Base-by-base conservation (phyloP, 2,113 vertebrate genomes). In the Notarius quadriscutis region DNA sequence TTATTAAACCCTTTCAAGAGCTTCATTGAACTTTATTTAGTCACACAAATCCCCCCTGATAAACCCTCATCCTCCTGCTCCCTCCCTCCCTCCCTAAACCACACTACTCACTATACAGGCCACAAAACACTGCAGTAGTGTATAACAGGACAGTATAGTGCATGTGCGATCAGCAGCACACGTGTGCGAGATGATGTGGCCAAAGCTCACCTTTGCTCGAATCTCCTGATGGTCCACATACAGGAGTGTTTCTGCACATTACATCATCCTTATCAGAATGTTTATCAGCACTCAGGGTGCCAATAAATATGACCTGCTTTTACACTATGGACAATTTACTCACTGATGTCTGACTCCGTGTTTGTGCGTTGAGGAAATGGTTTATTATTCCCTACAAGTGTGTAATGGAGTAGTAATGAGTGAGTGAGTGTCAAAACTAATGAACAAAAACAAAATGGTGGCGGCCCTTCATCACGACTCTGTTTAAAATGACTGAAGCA, bases 11-110 rank as follows among this genome's bases (percentile, higher is more conserved):
- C 1, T 1, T 34, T 20, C 34, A 72, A 2, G 7, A 50, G 41
- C 72, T 75, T 75, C 8, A 50, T 1, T 79, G n/a, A 34, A 18
- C 78, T 80, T 80, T 58, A 80, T 80, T 58, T 80, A 80, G 77
- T 58, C 53, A 81, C 79, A 60, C 79, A 60, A 41, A 60, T 57
- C 77, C 77, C 77, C 53, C 30, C 25, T 55, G n/a, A 55, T 57
- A 79, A 53, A 55, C 53, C 77, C n/a, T 57, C n/a, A 30, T 79
- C 53, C 77, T 57, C 22, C 12, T 27, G 22, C 15, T 15, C 77
- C 14, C 79, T 11, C n/a, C 1, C 75, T 14, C 74, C 0, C 51
- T 11, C 3, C 63, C 25, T 2, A 62, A 62, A 27, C 11, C 65
- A 67, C 65, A 67, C 22, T 25, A 11, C 27, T 30, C 27, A 30